Conservation (phyloP, 2,113 vertebrate genomes). For the Narcine bancroftii region DNA sequence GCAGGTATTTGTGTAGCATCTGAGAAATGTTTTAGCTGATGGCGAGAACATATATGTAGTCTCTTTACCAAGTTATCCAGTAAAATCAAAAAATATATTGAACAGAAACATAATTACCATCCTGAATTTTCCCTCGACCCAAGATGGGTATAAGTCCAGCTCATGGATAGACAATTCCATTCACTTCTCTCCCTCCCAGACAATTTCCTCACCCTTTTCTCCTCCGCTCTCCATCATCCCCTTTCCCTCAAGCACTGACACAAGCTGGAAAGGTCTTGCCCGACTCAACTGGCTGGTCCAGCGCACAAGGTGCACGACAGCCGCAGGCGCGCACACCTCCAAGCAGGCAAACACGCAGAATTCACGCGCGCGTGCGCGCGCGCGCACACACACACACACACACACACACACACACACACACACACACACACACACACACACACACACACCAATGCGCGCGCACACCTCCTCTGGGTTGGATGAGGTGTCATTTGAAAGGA, state of each 20-base stretch:
- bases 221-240: not conserved
- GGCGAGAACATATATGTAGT: not conserved
- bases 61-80: not conserved
- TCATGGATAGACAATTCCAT: not conserved
- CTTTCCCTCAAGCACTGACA: not conserved
- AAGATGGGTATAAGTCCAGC: not conserved
- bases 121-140: slow-evolving; percentile 4
- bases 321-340: not conserved
- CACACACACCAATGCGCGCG: too few species aligned
- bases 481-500: too few species aligned
- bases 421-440: too few species aligned
- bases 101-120: slow-evolving; percentile 18
- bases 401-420: too few species aligned
- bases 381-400: too few species aligned
- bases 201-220: too few species aligned
- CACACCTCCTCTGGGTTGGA: too few species aligned
- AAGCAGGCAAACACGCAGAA: too few species aligned
- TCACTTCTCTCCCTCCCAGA: not conserved
- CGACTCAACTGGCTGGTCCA: not conserved
- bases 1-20: not conserved
- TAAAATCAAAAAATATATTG: not conserved
- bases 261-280: not conserved
- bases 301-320: not conserved
- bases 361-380: too few species aligned
- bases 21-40: slow-evolving; percentile 5